These are phyloP conservation scores for Xenotilapia flavipinnis DNA, from an alignment of 2,113 vertebrate genomes.

Conservation along the genomic window DNA sequence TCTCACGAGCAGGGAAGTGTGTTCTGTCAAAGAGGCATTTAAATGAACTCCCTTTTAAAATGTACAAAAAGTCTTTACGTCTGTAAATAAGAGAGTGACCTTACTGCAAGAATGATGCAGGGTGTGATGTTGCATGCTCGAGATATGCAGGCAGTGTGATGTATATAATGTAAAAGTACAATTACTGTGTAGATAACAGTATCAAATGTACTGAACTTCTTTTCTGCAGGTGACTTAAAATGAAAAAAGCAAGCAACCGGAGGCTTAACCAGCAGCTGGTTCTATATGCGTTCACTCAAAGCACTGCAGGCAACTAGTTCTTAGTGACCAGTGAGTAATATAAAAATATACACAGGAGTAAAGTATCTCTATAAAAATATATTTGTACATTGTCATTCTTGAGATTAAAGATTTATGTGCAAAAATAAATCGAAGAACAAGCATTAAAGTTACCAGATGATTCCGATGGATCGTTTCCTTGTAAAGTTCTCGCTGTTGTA, in stretches of 20 bases:
- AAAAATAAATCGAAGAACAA: background rate
- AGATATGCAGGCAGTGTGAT: background rate
- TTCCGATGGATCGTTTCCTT: background rate
- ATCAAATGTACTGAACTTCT: background rate
- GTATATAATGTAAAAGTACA: background rate
- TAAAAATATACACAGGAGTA: background rate
- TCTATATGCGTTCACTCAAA: background rate
- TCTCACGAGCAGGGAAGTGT: background rate
- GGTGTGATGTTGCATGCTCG: background rate
- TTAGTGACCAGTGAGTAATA: background rate
- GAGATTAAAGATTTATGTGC: constrained; percentile 13
- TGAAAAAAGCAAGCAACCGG: background rate
- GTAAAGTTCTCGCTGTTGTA: background rate
- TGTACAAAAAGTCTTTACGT: background rate
- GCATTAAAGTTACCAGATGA: background rate
- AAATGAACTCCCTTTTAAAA: background rate
- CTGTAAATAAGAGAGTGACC: background rate
- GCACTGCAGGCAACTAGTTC: background rate
- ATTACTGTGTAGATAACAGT: background rate
- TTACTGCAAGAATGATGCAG: background rate
- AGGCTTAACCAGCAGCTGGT: background rate
- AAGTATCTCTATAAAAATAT: background rate
- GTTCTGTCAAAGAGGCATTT: background rate
- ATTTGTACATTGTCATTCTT: background rate
- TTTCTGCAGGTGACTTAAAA: background rate